Percentiles rank a stretch among this genome's conserved stretches.
phyloP scores from a whole-genome alignment of 2,113 vertebrate species.

The Thryonomys swinderianus region DNA sequence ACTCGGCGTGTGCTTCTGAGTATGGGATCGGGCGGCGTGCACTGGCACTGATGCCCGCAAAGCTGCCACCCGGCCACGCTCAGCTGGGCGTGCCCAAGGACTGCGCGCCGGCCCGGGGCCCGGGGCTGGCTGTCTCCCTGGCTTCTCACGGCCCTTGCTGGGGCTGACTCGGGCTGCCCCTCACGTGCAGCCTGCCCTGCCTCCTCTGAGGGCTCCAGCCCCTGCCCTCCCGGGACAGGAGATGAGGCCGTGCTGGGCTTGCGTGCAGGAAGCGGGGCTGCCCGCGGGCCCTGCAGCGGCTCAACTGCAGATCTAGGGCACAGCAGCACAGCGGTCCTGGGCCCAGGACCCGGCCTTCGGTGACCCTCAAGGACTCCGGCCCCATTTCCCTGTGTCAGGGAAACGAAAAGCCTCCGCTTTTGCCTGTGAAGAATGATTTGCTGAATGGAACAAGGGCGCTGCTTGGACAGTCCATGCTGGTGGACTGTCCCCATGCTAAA shows the following conservation, averaged over 20 bases:
- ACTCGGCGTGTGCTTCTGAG: not conserved
- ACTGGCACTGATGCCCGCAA: rapidly evolving
- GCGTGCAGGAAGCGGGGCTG: conserved; percentile 70
- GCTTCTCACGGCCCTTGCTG: conserved; percentile 67
- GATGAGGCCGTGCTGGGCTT: conserved; percentile 80
- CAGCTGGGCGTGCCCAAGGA: not conserved
- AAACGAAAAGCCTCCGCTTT: conserved; percentile 79
- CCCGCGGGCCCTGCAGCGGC: conserved; percentile 79
- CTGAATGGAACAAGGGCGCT: conserved; percentile 80
- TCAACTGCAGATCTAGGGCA: conserved; percentile 78
- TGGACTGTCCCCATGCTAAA: conserved; percentile 75
- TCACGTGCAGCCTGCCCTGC: conserved; percentile 53
- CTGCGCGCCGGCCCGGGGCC: not conserved
- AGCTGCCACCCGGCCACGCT: not conserved
- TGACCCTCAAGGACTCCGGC: conserved; percentile 79
- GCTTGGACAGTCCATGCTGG: conserved; percentile 75
- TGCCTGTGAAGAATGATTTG: conserved; percentile 79
- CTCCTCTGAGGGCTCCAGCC: conserved; percentile 80
- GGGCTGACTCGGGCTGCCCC: conserved; percentile 69
- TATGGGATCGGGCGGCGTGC: not conserved
- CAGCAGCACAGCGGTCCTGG: conserved; percentile 78
- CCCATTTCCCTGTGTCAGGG: conserved; percentile 72
- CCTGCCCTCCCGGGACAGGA: conserved; percentile 82
- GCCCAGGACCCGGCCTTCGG: conserved; percentile 81
- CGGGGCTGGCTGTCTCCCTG: conserved; percentile 32